phyloP scores from a whole-genome alignment of 1,140 invertebrate genomes.

The Bombus terrestris region DNA sequence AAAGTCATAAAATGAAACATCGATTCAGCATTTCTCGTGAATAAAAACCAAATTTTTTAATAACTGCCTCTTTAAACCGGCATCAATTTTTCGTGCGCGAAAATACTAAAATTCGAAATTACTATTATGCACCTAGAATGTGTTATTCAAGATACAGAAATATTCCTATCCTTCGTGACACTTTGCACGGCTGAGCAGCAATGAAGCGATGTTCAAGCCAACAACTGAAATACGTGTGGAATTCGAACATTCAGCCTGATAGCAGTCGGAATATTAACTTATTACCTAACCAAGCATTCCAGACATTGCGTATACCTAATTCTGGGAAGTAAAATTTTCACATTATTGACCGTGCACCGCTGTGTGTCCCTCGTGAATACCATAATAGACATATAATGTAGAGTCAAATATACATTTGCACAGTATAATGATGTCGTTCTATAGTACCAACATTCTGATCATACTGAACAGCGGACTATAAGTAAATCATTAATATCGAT shows the following conservation, averaged over 20 bases:
- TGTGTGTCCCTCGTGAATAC: background rate
- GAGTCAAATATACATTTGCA: background rate
- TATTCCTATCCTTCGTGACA: background rate
- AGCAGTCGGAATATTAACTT: background rate
- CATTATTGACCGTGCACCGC: background rate
- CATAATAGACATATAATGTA: background rate
- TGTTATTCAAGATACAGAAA: background rate
- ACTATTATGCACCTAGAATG: background rate
- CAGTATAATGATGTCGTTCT: too few species aligned
- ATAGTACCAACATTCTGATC: too few species aligned
- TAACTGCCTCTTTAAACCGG: background rate
- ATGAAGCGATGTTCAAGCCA: background rate
- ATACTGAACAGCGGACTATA: too few species aligned
- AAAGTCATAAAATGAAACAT: background rate
- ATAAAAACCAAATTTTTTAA: background rate
- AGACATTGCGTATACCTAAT: background rate
- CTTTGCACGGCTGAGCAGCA: background rate
- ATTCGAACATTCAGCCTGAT: background rate
- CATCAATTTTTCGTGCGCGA: background rate
- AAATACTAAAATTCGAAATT: background rate
- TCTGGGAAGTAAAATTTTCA: background rate
- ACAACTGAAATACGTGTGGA: background rate
- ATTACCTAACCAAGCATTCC: background rate
- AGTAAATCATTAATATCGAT: too few species aligned
- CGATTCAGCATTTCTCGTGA: too few species aligned